phyloP scores from a whole-genome alignment of 1,140 invertebrate genomes.

The Venturia canescens region DNA sequence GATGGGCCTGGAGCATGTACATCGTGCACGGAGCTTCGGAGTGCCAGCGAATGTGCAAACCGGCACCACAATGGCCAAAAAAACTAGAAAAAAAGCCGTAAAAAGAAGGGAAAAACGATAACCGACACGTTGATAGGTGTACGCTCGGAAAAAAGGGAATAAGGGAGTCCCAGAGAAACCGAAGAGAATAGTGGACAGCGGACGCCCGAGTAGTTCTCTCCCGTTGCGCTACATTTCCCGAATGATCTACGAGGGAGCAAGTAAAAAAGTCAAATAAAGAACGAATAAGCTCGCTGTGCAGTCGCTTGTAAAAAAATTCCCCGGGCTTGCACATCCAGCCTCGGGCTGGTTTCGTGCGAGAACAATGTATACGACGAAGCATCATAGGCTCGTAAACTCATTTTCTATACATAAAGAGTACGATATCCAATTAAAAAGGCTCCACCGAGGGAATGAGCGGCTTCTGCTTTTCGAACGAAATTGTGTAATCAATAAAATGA shows the following conservation, averaged over 20 bases:
- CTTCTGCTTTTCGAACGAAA: no score
- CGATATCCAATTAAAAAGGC: no score
- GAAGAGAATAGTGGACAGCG: background rate
- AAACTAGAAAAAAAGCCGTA: no score
- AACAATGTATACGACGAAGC: no score
- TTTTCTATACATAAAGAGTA: no score
- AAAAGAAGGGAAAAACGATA: background rate
- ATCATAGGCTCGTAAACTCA: no score
- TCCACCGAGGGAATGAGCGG: no score
- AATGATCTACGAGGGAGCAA: background rate
- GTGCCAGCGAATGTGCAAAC: no score
- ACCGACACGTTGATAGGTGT: constrained; percentile 8
- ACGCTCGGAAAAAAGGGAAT: background rate
- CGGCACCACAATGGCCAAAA: no score
- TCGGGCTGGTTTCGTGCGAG: no score
- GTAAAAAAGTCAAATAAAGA: constrained; percentile 1
- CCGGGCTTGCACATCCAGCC: background rate
- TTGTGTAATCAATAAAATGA: no score
- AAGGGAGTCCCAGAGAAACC: constrained; percentile 17
- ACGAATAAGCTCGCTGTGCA: background rate
- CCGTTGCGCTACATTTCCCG: constrained; percentile 3
- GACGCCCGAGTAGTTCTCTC: background rate
- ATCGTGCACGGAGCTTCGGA: no score
- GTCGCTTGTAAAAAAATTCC: background rate
- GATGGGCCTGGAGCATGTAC: background rate